These are phyloP conservation scores for Acanthisitta chloris DNA, from an alignment of 2,113 vertebrate genomes.

Conservation along the genomic window DNA sequence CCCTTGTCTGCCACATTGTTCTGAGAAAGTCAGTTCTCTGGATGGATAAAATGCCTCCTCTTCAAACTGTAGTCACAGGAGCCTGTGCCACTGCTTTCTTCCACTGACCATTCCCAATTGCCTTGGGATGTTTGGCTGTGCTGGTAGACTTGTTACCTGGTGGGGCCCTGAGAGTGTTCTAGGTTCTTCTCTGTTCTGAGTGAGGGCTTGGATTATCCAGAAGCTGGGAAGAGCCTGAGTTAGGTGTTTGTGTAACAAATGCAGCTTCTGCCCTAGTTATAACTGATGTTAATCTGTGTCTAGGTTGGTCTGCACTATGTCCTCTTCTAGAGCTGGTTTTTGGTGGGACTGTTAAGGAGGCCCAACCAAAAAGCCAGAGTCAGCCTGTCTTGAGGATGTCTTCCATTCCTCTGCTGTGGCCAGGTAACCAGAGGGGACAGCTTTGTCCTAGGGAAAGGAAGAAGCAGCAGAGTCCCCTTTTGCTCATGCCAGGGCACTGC, in stretches of 20 bases:
- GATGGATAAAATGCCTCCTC: not conserved
- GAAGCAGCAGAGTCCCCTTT: not conserved
- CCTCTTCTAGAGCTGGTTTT: not conserved
- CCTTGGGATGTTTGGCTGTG: not conserved
- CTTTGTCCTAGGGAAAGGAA: not conserved
- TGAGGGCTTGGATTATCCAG: not conserved
- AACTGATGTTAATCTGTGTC: not conserved
- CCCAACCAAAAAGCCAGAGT: not conserved
- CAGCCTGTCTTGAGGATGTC: not conserved
- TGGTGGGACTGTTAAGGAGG: not conserved
- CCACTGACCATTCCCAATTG: not conserved
- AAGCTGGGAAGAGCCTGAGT: not conserved
- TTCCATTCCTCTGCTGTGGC: not conserved
- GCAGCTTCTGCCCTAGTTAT: not conserved
- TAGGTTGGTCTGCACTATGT: not conserved
- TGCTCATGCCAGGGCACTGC: not conserved
- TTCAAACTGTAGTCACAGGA: not conserved
- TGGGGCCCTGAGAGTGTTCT: not conserved
- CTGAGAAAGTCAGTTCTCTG: not conserved
- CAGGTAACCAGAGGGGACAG: not conserved
- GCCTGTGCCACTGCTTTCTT: not conserved
- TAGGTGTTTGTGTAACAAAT: not conserved
- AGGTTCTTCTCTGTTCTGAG: not conserved
- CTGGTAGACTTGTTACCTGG: not conserved
- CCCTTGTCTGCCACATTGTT: not conserved